phyloP scores from a whole-genome alignment of 2,113 vertebrate species.

The Sinocyclocheilus maitianheensis region DNA sequence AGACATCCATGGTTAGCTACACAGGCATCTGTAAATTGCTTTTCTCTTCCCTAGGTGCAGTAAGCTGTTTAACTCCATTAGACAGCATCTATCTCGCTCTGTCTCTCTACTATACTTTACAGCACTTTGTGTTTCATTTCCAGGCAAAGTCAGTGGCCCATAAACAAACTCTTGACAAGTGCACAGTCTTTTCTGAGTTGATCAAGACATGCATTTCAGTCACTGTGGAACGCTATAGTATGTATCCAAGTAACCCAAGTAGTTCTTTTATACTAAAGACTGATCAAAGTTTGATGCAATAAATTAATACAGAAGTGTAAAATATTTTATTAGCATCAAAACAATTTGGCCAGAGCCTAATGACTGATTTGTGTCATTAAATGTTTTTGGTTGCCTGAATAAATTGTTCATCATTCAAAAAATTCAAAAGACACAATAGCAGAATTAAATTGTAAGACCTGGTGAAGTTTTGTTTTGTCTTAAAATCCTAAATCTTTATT shows the following conservation, averaged over 20 bases:
- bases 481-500: neutral
- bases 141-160: conserved; percentile 39
- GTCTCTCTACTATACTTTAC: conserved; percentile 12
- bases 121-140: conserved; percentile 40
- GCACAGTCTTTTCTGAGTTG: neutral
- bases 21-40: conserved; percentile 14
- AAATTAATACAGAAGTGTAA: neutral
- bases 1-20: conserved; percentile 2
- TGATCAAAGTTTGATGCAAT: neutral
- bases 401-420: neutral
- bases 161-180: conserved; percentile 2
- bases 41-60: conserved; percentile 35
- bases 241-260: neutral
- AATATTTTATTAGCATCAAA: neutral
- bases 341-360: neutral
- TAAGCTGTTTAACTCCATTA: conserved; percentile 34
- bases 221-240: neutral
- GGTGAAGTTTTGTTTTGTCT: neutral
- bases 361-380: neutral
- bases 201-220: conserved; percentile 6
- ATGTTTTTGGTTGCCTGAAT: neutral
- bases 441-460: neutral
- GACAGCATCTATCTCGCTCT: conserved; percentile 27
- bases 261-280: neutral
- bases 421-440: neutral